These are phyloP conservation scores for Trilocha varians DNA, from an alignment of 2,888 invertebrate genomes.

Conservation along the genomic window DNA sequence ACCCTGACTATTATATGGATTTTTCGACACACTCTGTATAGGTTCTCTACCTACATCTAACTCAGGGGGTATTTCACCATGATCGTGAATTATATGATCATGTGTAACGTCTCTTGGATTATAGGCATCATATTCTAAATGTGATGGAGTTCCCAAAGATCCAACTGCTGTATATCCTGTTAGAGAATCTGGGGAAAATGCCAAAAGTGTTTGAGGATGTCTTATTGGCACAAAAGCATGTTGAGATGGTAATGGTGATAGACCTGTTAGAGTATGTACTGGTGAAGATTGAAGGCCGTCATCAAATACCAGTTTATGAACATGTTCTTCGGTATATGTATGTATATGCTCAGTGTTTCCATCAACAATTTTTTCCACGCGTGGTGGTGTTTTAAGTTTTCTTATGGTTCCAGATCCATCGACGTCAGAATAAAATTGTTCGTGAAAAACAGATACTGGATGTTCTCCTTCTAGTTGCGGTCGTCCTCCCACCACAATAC, in stretches of 20 bases:
- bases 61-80: slow-evolving; percentile 56
- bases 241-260: slow-evolving; percentile 33
- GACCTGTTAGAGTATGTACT: slow-evolving; percentile 33
- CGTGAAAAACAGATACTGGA: slow-evolving; percentile 58
- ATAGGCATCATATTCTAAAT: slow-evolving; percentile 57
- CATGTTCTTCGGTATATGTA: slow-evolving; percentile 66
- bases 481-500: slow-evolving; percentile 35
- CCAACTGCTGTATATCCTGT: slow-evolving; percentile 37
- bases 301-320: slow-evolving; percentile 58
- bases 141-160: slow-evolving; percentile 46
- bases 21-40: slow-evolving; percentile 43
- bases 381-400: slow-evolving; percentile 59
- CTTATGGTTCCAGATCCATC: slow-evolving; percentile 56
- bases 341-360: slow-evolving; percentile 69
- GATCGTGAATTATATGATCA: slow-evolving; percentile 66
- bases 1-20: slow-evolving; percentile 53
- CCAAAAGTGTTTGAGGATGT: slow-evolving; percentile 35
- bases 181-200: slow-evolving; percentile 36
- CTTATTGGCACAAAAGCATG: slow-evolving; percentile 43
- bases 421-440: slow-evolving; percentile 66
- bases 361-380: slow-evolving; percentile 67
- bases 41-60: slow-evolving; percentile 45
- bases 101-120: slow-evolving; percentile 66
- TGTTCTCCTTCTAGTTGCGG: slow-evolving; percentile 48
- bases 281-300: slow-evolving; percentile 34